Conservation (phyloP, 2,888 invertebrate genomes). For the Timandra comae region DNA sequence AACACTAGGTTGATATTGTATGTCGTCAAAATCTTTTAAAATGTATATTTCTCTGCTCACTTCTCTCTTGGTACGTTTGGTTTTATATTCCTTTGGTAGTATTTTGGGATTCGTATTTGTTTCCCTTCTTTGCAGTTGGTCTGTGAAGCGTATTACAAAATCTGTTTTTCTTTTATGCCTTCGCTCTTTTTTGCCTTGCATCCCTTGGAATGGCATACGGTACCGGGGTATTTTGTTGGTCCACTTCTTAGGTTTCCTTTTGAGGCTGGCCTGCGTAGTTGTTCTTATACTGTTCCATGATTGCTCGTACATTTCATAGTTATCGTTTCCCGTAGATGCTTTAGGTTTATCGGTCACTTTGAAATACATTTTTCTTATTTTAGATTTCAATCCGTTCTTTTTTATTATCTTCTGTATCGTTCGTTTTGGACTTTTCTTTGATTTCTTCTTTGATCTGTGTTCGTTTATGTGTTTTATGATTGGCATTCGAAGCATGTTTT, state of each 20-base stretch:
- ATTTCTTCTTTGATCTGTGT: slow-evolving; percentile 30
- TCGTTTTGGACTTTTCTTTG: slow-evolving; percentile 50
- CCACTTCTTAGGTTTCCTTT: slow-evolving; percentile 35
- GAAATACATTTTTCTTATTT: slow-evolving; percentile 34
- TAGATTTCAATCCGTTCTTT: slow-evolving; percentile 39
- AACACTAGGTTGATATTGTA: slow-evolving; percentile 42
- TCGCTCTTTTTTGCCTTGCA: slow-evolving; percentile 33
- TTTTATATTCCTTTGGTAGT: too few species aligned
- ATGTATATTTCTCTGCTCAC: slow-evolving; percentile 38
- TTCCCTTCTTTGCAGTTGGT: too few species aligned
- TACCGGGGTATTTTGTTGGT: slow-evolving; percentile 38
- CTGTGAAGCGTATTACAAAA: too few species aligned
- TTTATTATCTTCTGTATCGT: slow-evolving; percentile 66
- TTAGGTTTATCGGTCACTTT: slow-evolving; percentile 29
- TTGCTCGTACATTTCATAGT: slow-evolving; percentile 25
- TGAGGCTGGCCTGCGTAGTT: slow-evolving; percentile 35
- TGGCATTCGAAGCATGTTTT: slow-evolving; percentile 50
- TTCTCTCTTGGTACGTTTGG: slow-evolving; percentile 26
- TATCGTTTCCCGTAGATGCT: slow-evolving; percentile 21
- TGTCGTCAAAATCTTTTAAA: slow-evolving; percentile 54
- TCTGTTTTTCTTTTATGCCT: slow-evolving; percentile 28
- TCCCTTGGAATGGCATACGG: slow-evolving; percentile 50
- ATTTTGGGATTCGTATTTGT: too few species aligned
- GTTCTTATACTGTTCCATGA: slow-evolving; percentile 27
- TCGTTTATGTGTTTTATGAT: slow-evolving; percentile 32